Evolutionary conservation across 2,797 vertebrate species (phyloP), one percentile per base, ranked within the genome.

Genomic region (Anabacerthia variegaticeps): DNA sequence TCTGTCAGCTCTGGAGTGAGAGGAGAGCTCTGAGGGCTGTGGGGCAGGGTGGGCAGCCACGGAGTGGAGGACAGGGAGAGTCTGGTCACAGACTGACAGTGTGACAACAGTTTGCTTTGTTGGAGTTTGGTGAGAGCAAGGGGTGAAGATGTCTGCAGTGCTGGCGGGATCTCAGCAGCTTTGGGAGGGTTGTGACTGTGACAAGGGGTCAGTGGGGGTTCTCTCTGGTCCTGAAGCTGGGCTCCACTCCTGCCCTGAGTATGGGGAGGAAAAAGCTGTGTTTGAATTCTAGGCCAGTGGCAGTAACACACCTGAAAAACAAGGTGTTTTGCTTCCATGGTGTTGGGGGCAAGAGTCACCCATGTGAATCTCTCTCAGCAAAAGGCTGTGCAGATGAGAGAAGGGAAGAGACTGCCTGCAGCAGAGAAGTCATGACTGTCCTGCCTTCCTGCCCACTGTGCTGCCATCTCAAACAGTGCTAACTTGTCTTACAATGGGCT

Each of bases 151-250:
- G 13, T 24, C 17, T 3, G 7, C 21, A 48, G 43, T 12, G 17
- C 39, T 68, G 39, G 10, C 0, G 3, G 59, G n/a, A 43, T 69
- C 13, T 59, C 43, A 51, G 63, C 9, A 46, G 44, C 27, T 80
- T 48, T 74, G 55, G 21, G 22, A 58, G 8, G 30, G 14, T 27
- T 59, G 55, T 56, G 32, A 16, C 43, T 24, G n/a, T 36, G n/a
- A 14, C 19, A 22, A 34, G n/a, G 13, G 8, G 5, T 52, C 0
- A 0, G 0, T 3, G 18, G 20, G 21, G 5, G 1, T 14, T 63
- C 13, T 71, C 17, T 52, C 39, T 39, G 23, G 28, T 65, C 24
- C 52, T 28, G 34, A 56, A 41, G 34, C 7, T 51, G 73, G 5
- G 3, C 19, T 63, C 17, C 14, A 4, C 12, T 65, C 37, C 26